Base-by-base conservation (phyloP, 30 jellyfish, hydroid and myxozoan species). In the Rhopilema esculentum region DNA sequence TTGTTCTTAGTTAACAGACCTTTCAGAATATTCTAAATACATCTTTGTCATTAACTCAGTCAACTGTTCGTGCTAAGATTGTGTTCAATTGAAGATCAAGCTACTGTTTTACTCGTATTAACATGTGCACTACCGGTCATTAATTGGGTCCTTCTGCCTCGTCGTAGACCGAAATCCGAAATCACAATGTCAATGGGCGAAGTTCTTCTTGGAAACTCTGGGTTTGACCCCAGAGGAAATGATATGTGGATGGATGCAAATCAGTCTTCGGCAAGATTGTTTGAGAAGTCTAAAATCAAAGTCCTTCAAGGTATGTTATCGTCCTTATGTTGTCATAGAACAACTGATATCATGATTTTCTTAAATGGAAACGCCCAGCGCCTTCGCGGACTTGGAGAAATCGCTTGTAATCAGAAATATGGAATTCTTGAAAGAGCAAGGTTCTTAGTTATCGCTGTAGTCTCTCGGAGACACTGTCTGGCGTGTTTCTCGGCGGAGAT, bases 191-290 rank as follows among this genome's bases (percentile, higher is more conserved):
- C 95, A 27, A 72, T 75, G 89, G 97, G 97, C 21, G 99, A 94
- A 12, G 97, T 86, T 18, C 87, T 92, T 0, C 72, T 71, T 65
- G 90, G 93, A 66, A 90, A 90, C 73, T 81, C 90, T 22, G 99
- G 97, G 57, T 82, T 66, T 71, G 93, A 75, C 79, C 82, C 84
- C 50, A 87, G 97, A 65, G 99, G 98, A 89, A 89, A 97, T 78
- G 99, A 90, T 79, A 86, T 80, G 70, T 95, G 99, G 99, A 95
- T 95, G 99, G 99, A 95, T 72, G 99, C 99, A 49, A 79, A 86
- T 31, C 99, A 95, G 65, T 88, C 97, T 1, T 95, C 99, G 18
- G 97, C 99, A 15, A 72, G 97, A 70, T 78, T 95, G 40, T 95
- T 90, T 71, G 99, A 95, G 57, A 90, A 95, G 67, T 95, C 99